These are phyloP conservation scores for Patella depressa DNA, from an alignment of 2,888 invertebrate species.

Conservation along the genomic window DNA sequence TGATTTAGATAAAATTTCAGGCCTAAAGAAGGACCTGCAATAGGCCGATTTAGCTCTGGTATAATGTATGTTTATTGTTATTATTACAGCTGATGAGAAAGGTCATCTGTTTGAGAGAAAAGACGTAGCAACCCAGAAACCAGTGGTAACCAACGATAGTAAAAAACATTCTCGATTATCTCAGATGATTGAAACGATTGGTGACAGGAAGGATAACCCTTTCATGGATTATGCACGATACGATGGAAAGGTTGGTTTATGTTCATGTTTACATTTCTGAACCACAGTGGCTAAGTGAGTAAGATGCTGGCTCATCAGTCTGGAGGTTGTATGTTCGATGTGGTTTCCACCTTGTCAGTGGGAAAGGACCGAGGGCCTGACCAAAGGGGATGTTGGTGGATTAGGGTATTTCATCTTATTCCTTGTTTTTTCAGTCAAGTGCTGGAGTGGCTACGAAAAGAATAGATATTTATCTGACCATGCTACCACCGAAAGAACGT, in stretches of 20 bases:
- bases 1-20: too few relatives aligned
- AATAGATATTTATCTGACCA: conserved; percentile 91
- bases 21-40: too few relatives aligned
- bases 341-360: too few relatives aligned
- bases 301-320: too few relatives aligned
- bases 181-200: conserved; percentile 83
- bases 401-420: too few relatives aligned
- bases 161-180: conserved; percentile 78
- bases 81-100: conserved; percentile 74
- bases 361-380: too few relatives aligned
- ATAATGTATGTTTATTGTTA: too few relatives aligned
- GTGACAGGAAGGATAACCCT: conserved; percentile 85
- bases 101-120: conserved; percentile 74
- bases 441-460: conserved; percentile 84
- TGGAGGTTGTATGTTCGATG: too few relatives aligned
- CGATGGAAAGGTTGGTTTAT: conserved; percentile 80
- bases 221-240: conserved; percentile 91
- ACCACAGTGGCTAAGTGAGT: too few relatives aligned
- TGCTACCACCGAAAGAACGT: conserved; percentile 85
- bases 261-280: too few relatives aligned
- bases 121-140: conserved; percentile 30
- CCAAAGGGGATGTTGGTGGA: too few relatives aligned
- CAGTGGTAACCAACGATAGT: conserved; percentile 16
- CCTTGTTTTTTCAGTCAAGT: conserved; percentile 48
- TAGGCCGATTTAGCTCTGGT: too few relatives aligned